These are phyloP conservation scores for Petrocephalus schoutedeni DNA, from an alignment of 2,797 vertebrate species.

Conservation along the genomic window DNA sequence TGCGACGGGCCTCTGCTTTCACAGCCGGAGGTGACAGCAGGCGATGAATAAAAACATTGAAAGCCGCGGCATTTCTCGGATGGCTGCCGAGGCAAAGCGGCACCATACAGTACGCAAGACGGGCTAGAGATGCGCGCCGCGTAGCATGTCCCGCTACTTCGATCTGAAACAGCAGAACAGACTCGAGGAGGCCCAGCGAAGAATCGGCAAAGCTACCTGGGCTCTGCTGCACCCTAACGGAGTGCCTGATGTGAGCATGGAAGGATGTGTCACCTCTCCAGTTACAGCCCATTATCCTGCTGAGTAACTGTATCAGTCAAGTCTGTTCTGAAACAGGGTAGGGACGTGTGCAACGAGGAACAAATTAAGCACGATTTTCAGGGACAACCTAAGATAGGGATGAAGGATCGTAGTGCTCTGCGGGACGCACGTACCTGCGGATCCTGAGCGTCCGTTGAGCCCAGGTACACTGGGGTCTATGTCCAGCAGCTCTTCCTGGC, in stretches of 20 bases:
- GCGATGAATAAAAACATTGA: background rate
- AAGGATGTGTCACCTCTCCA: background rate
- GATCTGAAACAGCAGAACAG: background rate
- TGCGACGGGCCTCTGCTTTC: background rate
- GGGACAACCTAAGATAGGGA: background rate
- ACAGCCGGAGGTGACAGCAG: background rate
- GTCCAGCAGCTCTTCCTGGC: conserved; percentile 78
- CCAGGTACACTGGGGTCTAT: conserved; percentile 74
- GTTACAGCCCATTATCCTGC: background rate
- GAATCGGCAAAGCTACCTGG: background rate
- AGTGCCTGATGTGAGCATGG: background rate
- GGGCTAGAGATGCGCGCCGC: too few relatives aligned
- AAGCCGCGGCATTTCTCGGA: background rate
- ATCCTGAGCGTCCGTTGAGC: conserved; percentile 81
- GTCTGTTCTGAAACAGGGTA: background rate
- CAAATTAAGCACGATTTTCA: background rate
- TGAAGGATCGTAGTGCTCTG: background rate
- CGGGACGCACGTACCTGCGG: conserved; percentile 70
- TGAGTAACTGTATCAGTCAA: background rate
- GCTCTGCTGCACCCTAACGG: background rate
- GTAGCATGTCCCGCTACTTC: background rate
- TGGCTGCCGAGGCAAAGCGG: background rate
- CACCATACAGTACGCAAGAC: background rate
- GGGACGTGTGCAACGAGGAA: background rate
- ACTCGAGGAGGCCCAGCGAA: background rate